These are phyloP conservation scores for Phylloscopus trochilus DNA, from an alignment of 2,113 vertebrate genomes.

Conservation along the genomic window DNA sequence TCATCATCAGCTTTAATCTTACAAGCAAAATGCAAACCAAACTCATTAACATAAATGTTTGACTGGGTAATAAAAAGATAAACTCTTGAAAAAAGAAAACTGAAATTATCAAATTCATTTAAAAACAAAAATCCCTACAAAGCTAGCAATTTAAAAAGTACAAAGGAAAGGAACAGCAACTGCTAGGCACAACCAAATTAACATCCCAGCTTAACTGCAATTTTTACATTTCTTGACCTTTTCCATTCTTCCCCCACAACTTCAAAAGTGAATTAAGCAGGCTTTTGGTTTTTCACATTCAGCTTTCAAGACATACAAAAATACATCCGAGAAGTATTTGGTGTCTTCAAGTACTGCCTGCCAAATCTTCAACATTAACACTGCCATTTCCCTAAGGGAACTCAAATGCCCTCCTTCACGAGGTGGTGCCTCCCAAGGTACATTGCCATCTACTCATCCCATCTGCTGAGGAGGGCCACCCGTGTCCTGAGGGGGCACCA, in stretches of 20 bases:
- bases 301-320: constrained; percentile 33
- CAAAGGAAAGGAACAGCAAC: constrained; percentile 13
- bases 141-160: constrained; percentile 16
- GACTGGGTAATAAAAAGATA: constrained; percentile 7
- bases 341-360: not conserved
- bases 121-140: constrained; percentile 48
- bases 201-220: constrained; percentile 4
- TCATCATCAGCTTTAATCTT: constrained; percentile 18
- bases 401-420: not conserved
- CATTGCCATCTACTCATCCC: not conserved
- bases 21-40: constrained; percentile 20
- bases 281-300: not conserved
- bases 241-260: constrained; percentile 10
- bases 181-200: not conserved
- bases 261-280: constrained; percentile 30
- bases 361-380: not conserved
- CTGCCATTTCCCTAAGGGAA: not conserved
- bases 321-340: not conserved
- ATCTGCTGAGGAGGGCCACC: not conserved
- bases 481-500: not conserved
- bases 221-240: constrained; percentile 50
- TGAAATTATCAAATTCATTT: constrained; percentile 19
- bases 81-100: not conserved
- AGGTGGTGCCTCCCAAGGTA: not conserved
- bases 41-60: constrained; percentile 17